Percentiles rank a stretch among this genome's conserved stretches.
Evolutionary conservation across 2,888 invertebrate genomes (phyloP).

Genomic region (Balanococcus diminutus): DNA sequence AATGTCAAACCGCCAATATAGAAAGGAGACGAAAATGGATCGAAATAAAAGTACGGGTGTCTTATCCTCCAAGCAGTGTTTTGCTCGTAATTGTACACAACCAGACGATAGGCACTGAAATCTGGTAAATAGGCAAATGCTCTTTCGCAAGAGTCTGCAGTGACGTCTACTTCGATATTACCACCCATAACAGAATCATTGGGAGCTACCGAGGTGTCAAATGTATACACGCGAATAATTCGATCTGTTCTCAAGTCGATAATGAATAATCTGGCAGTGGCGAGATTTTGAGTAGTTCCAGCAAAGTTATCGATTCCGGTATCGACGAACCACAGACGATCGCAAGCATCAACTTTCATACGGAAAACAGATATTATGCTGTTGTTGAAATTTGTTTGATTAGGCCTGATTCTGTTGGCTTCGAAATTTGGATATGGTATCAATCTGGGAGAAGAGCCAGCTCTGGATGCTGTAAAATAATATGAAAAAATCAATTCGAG

Average conservation of each 20-base stretch:
- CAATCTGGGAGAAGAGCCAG: slow-evolving; percentile 67
- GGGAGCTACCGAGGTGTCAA: slow-evolving; percentile 73
- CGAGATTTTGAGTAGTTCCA: slow-evolving; percentile 67
- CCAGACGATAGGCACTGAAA: slow-evolving; percentile 71
- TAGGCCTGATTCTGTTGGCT: slow-evolving; percentile 61
- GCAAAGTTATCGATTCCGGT: slow-evolving; percentile 76
- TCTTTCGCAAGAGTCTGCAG: slow-evolving; percentile 72
- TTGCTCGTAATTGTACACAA: slow-evolving; percentile 76
- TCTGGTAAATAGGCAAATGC: slow-evolving; percentile 81
- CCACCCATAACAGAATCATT: slow-evolving; percentile 77
- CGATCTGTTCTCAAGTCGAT: slow-evolving; percentile 79
- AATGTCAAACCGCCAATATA: slow-evolving; percentile 78
- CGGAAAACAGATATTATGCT: slow-evolving; percentile 73
- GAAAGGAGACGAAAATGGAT: slow-evolving; percentile 76
- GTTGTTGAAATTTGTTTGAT: slow-evolving; percentile 53
- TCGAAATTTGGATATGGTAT: slow-evolving; percentile 80
- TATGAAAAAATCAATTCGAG: neutral
- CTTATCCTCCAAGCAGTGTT: slow-evolving; percentile 79
- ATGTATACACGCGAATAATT: slow-evolving; percentile 71
- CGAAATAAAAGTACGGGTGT: slow-evolving; percentile 77
- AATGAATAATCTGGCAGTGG: slow-evolving; percentile 71
- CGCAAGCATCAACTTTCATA: slow-evolving; percentile 74
- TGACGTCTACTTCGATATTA: slow-evolving; percentile 77
- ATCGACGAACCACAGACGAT: slow-evolving; percentile 80
- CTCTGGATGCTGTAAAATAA: slow-evolving; percentile 58